These are phyloP conservation scores for Echeneis naucrates DNA, from an alignment of 2,797 vertebrate species.

Conservation along the genomic window DNA sequence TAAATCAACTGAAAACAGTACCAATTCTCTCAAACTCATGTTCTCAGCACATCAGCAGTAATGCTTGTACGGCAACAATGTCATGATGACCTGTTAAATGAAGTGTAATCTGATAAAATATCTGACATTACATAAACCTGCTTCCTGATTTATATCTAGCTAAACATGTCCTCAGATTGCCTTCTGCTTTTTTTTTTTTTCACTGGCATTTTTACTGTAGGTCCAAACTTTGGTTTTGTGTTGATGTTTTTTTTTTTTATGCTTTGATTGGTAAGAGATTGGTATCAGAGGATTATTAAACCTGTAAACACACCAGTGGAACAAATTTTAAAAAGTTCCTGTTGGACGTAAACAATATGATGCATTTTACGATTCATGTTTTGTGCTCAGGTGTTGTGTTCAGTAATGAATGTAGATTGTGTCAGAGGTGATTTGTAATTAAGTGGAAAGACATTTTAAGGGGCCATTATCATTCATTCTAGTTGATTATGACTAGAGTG, in stretches of 20 bases:
- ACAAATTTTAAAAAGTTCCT: neutral
- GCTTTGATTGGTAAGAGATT: neutral
- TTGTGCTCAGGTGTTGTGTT: slow-evolving; percentile 22
- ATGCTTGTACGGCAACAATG: too few species aligned
- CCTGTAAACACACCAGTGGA: neutral
- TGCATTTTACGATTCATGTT: slow-evolving; percentile 1
- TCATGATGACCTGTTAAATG: slow-evolving; percentile 10
- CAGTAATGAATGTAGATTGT: slow-evolving; percentile 50
- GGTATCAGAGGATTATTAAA: neutral
- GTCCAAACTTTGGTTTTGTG: neutral
- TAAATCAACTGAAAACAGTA: too few species aligned
- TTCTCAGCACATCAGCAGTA: too few species aligned
- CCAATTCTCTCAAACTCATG: too few species aligned
- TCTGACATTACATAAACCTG: slow-evolving; percentile 20
- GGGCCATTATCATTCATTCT: slow-evolving; percentile 66
- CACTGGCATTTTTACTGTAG: neutral
- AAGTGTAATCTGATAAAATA: slow-evolving; percentile 9
- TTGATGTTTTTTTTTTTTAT: neutral
- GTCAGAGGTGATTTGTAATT: slow-evolving; percentile 67
- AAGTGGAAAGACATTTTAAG: slow-evolving; percentile 63
- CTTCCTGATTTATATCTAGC: neutral
- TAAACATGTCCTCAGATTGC: neutral
- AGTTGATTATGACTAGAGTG: slow-evolving; percentile 66
- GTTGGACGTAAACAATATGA: slow-evolving; percentile 8
- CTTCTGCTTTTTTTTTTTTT: neutral